Conservation (phyloP, 1,140 invertebrate genomes). For the Brachystomella parvula region DNA sequence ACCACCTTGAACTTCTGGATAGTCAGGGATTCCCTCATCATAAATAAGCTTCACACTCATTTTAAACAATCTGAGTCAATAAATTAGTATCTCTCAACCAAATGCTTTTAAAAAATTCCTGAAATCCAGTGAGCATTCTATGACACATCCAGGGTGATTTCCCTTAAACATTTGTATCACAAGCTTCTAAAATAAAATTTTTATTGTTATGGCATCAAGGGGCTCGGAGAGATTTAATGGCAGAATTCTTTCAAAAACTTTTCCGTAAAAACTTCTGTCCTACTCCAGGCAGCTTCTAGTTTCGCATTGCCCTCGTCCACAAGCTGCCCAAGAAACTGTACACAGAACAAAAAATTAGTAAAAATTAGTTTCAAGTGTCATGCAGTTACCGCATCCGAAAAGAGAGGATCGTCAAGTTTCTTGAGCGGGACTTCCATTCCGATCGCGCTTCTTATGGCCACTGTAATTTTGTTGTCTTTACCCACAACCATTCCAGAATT, state of each 20-base stretch:
- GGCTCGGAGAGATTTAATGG: too few relatives aligned
- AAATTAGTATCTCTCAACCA: too few relatives aligned
- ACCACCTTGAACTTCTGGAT: too few relatives aligned
- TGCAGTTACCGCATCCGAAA: constrained; percentile 37
- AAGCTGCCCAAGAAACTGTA: constrained; percentile 38
- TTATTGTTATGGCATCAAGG: too few relatives aligned
- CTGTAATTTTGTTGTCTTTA: constrained; percentile 47
- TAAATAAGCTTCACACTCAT: too few relatives aligned
- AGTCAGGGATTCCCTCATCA: too few relatives aligned
- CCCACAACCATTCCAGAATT: constrained; percentile 51
- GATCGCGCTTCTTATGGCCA: constrained; percentile 46
- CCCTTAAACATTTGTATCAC: too few relatives aligned
- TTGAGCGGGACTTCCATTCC: constrained; percentile 47
- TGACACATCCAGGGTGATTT: too few relatives aligned
- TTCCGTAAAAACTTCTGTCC: constrained; percentile 7
- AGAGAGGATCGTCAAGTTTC: constrained; percentile 32
- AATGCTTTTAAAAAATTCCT: too few relatives aligned
- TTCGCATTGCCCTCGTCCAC: constrained; percentile 38
- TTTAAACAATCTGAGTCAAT: too few relatives aligned
- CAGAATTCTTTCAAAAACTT: not conserved
- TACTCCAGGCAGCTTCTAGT: constrained; percentile 38
- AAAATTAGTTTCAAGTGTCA: constrained; percentile 14
- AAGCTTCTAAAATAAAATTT: not conserved
- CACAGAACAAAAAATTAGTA: constrained; percentile 20
- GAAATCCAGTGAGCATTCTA: too few relatives aligned